A percentile compares a stretch with the other conserved stretches of the same genome.
phyloP scores from a whole-genome alignment of 2,797 vertebrate species.

The Kryptolebias ocellatus region DNA sequence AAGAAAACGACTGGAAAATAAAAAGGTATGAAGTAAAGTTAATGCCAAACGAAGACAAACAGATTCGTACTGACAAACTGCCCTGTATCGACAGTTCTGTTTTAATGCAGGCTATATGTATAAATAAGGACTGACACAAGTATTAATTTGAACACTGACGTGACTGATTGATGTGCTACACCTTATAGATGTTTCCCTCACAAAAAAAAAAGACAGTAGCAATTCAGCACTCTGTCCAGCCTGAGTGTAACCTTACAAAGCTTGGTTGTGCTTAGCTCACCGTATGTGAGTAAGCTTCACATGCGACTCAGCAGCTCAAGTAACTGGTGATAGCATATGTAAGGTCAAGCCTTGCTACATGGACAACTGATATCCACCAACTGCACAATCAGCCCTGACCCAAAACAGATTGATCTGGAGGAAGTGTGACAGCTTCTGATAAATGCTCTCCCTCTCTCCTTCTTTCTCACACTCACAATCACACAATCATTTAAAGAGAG shows the following conservation, averaged over 20 bases:
- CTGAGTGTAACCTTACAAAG: conserved; percentile 51
- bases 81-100: neutral
- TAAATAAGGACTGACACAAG: neutral
- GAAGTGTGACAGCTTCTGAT: conserved; percentile 48
- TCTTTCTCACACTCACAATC: conserved; percentile 4
- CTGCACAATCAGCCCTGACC: conserved; percentile 70
- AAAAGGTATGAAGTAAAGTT: neutral
- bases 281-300: conserved; percentile 50
- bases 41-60: neutral
- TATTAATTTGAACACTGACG: conserved; percentile 14
- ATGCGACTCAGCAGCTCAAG: conserved; percentile 64
- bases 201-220: conserved; percentile 47
- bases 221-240: conserved; percentile 52
- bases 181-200: conserved; percentile 51
- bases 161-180: conserved; percentile 28
- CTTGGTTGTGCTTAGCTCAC: conserved; percentile 50
- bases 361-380: conserved; percentile 70
- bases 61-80: neutral
- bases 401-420: conserved; percentile 68
- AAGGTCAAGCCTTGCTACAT: conserved; percentile 64
- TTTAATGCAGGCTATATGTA: neutral
- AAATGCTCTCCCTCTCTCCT: conserved; percentile 10
- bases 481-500: conserved; percentile 12
- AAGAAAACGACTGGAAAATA: conserved; percentile 83
- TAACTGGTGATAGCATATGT: conserved; percentile 69